These are phyloP conservation scores for Equus przewalskii DNA, from an alignment of 2,113 vertebrate species.

Conservation along the genomic window DNA sequence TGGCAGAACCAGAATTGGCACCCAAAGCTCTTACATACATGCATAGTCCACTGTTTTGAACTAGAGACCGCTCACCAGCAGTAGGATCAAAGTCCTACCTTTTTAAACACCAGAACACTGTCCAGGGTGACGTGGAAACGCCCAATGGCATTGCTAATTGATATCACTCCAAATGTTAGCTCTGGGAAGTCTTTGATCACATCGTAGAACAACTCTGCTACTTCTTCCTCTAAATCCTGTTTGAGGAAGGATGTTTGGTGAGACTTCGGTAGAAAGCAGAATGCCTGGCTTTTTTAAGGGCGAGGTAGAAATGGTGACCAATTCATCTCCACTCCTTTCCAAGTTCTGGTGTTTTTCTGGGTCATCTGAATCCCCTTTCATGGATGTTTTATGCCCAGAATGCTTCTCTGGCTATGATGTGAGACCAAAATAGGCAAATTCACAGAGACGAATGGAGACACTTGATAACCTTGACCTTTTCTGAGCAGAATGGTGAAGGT, in stretches of 20 bases:
- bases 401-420: neutral
- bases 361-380: neutral
- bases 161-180: constrained; percentile 90
- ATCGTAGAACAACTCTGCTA: constrained; percentile 89
- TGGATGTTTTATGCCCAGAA: too few species aligned
- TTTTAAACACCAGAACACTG: constrained; percentile 91
- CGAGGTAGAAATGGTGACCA: neutral
- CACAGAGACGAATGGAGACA: neutral
- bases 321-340: neutral
- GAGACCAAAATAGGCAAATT: neutral
- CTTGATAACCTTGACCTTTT: neutral
- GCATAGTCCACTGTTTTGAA: neutral
- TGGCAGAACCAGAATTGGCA: neutral
- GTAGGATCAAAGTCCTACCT: constrained; percentile 87
- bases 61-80: neutral
- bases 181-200: constrained; percentile 91
- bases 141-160: constrained; percentile 81
- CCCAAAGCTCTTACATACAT: neutral
- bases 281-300: neutral
- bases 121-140: constrained; percentile 88
- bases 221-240: constrained; percentile 90
- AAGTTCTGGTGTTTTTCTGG: constrained; percentile 16
- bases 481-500: neutral
- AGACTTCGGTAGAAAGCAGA: neutral
- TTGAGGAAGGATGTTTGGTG: constrained; percentile 45